Evolutionary conservation across 2,888 invertebrate genomes (phyloP), one percentile per base, ranked within the genome.

Genomic region (Sminthurinus aureus): DNA sequence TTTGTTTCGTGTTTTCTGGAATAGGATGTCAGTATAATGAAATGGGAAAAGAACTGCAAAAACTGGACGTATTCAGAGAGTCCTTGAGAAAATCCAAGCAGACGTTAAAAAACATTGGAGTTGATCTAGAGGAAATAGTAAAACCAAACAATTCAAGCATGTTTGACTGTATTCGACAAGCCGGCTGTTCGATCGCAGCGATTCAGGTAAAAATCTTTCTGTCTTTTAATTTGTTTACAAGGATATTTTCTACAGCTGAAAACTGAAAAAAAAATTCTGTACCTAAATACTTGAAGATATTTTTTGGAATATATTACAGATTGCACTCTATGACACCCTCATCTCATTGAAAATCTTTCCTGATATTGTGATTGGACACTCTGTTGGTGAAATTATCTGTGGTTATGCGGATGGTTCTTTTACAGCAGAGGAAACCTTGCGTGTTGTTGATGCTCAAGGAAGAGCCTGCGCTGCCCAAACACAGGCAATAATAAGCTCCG

Each of bases 371-470:
- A 93, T 95, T 84, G 97, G 98, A 0, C 98, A 98, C 91, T 98
- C 98, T 13, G 96, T 97, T 0, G 98, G 98, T 26, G 98, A 98
- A 90, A 91, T 98, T 9, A 97, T 96, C 0, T 98, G 98, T 90
- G 97, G 96, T 0, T 99, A 99, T 91, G 98, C 97, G 0, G 98
- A 99, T 90, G 96, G 96, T 0, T 95, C 96, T 87, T 93, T 98
- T 88, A 96, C 96, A 0, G 93, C 94, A 0, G 95, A 96, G 89
- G 95, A 98, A 91, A 95, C 96, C 92, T 94, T 98, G 84, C 90
- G 96, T 12, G 93, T 94, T 0, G 95, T 97, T 0, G 97, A 96
- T 90, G 95, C 94, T 90, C 92, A 93, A 87, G 91, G 91, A 24
- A 89, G 88, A 51, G 88, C 90, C 75, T 24, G 78, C 73, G 88